Percentiles rank a stretch among this genome's conserved stretches.
These are phyloP conservation scores for Notodonta ziczac DNA, from an alignment of 2,888 invertebrate species.

Conservation along the genomic window DNA sequence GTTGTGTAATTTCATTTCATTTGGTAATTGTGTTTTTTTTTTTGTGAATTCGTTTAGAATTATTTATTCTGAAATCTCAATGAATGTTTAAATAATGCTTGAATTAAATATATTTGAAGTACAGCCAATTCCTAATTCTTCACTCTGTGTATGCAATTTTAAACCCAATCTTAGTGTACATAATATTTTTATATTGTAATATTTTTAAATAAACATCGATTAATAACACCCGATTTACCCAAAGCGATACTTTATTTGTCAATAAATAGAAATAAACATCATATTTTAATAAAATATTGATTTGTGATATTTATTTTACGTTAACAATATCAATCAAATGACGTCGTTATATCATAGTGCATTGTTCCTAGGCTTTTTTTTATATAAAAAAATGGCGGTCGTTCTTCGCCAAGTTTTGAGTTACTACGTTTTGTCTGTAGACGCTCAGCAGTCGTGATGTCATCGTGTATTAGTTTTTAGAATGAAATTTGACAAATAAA, in stretches of 20 bases:
- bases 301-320: slow-evolving; percentile 2
- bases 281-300: neutral
- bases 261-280: neutral
- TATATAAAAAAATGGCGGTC: slow-evolving; percentile 7
- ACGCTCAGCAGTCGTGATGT: slow-evolving; percentile 44
- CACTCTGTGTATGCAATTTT: too few species aligned
- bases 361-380: slow-evolving; percentile 36
- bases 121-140: too few species aligned
- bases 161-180: too few species aligned
- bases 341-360: neutral
- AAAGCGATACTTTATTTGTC: neutral
- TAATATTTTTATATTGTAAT: too few species aligned
- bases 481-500: slow-evolving; percentile 67
- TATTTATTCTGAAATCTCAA: slow-evolving; percentile 29
- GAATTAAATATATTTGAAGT: too few species aligned
- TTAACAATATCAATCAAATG: neutral
- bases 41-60: slow-evolving; percentile 21
- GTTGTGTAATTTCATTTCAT: slow-evolving; percentile 18
- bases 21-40: slow-evolving; percentile 33
- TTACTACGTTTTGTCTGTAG: slow-evolving; percentile 29
- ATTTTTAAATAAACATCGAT: too few species aligned
- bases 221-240: too few species aligned
- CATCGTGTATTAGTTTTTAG: slow-evolving; percentile 58
- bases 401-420: slow-evolving; percentile 9
- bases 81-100: slow-evolving; percentile 15